Percentiles rank a stretch among this genome's conserved stretches.
phyloP scores from a whole-genome alignment of 2,797 vertebrate species.

The Limosa lapponica region DNA sequence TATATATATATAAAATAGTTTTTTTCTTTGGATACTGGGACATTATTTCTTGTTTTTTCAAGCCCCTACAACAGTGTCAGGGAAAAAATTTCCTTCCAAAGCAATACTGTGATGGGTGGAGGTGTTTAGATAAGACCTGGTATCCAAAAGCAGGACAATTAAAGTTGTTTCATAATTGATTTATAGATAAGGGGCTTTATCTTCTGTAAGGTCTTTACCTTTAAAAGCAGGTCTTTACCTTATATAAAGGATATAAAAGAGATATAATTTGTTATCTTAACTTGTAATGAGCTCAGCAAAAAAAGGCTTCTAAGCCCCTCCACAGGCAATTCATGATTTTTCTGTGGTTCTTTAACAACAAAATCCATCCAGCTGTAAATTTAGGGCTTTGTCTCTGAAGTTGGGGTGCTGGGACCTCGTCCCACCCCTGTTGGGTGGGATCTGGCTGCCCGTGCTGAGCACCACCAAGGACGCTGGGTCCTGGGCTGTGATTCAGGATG shows the following conservation, averaged over 20 bases:
- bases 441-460: background rate
- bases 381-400: too few species aligned
- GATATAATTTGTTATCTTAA: slow-evolving; percentile 20
- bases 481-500: background rate
- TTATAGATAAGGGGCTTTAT: background rate
- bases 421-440: too few species aligned
- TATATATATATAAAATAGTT: background rate
- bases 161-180: background rate
- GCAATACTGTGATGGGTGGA: background rate
- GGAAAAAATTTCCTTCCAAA: background rate
- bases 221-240: slow-evolving; percentile 16
- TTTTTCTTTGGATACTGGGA: background rate
- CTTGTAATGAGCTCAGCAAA: background rate
- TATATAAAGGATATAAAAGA: background rate
- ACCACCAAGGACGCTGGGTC: background rate
- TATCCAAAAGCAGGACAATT: background rate
- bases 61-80: background rate
- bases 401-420: background rate
- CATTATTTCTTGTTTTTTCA: background rate
- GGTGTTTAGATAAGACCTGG: background rate
- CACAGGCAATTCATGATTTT: background rate
- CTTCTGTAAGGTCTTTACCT: slow-evolving; percentile 11
- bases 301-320: background rate
- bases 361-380: background rate
- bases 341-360: background rate